phyloP scores from a whole-genome alignment of 2,888 invertebrate genomes.

The Drosophila vallismaia region DNA sequence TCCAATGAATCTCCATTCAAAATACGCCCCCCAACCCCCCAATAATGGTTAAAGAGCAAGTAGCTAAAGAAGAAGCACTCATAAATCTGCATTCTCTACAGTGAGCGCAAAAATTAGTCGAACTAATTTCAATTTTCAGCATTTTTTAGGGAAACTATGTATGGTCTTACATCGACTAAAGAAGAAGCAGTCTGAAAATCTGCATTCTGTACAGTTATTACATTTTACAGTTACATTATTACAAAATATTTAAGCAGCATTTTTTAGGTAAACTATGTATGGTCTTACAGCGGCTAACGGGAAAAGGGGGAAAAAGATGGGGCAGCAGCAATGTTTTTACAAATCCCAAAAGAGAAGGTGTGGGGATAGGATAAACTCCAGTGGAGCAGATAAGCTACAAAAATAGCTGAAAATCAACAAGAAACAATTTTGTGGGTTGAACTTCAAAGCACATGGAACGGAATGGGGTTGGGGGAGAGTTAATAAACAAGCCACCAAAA shows the following conservation, averaged over 20 bases:
- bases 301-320: neutral
- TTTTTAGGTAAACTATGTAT: conserved; percentile 25
- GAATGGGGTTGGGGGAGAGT: conserved; percentile 42
- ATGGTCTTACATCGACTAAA: too few relatives aligned
- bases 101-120: neutral
- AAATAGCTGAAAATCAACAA: conserved; percentile 51
- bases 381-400: conserved; percentile 58
- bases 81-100: neutral
- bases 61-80: neutral
- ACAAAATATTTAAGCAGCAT: too few relatives aligned
- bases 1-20: conserved; percentile 54
- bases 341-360: neutral
- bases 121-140: neutral
- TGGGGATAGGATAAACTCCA: conserved; percentile 9
- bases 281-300: conserved; percentile 30
- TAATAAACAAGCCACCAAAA: conserved; percentile 71
- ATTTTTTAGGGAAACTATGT: too few relatives aligned
- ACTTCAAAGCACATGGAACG: conserved; percentile 61
- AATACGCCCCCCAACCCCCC: neutral
- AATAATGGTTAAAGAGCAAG: conserved; percentile 2
- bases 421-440: conserved; percentile 60
- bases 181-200: too few relatives aligned
- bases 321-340: conserved; percentile 33
- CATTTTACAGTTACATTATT: too few relatives aligned
- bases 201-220: too few relatives aligned